Evolutionary conservation across 2,888 invertebrate genomes (phyloP), one percentile per base, ranked within the genome.

Genomic region (Pollenia griseotomentosa): DNA sequence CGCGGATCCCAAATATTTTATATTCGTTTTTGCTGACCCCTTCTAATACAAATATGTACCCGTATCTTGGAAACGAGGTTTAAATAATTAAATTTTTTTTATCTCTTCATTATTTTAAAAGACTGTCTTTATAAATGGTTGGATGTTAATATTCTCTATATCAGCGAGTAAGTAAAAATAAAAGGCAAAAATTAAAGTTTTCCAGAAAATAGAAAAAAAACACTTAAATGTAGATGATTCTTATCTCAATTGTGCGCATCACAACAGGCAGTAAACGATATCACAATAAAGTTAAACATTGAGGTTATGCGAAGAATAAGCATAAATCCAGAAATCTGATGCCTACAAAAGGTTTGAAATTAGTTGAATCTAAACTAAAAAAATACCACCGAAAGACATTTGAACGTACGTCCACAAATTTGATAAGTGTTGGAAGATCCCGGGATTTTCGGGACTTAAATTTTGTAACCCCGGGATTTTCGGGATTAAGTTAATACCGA

Each of bases 161-260:
- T 51, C 23, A 55, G 23, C 6, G 33, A 71, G 44, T 65, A 23
- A 53, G 33, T 66, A 16, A 33, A 74, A 61, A 42, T 57, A 73
- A 82, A 42, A 61, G 74, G 42, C 46, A 68, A 78, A 81, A 61
- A 63, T 51, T 85, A 53, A 65, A 65, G 51, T 40, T 66, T 79
- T 84, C 74, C 42, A 79, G 68, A 59, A 73, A 59, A 14, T 63
- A 63, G 19, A 11, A 63, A 74, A 59, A 68, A 9, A 42, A 68
- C 12, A 66, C 14, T 65, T 48, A 42, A 71, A 23, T 55, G 40
- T 66, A 44, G 8, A 51, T 80, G 66, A 55, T 55, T 79, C 83
- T 86, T 77, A 61, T 81, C 77, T 73, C 81, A 66, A 80, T 87
- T 81, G 51, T 80, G 75, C 46, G 57, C 70, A 73, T 44, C 40